These are phyloP conservation scores for Rhodeus uyekii DNA, from an alignment of 2,797 vertebrate genomes.

Conservation along the genomic window DNA sequence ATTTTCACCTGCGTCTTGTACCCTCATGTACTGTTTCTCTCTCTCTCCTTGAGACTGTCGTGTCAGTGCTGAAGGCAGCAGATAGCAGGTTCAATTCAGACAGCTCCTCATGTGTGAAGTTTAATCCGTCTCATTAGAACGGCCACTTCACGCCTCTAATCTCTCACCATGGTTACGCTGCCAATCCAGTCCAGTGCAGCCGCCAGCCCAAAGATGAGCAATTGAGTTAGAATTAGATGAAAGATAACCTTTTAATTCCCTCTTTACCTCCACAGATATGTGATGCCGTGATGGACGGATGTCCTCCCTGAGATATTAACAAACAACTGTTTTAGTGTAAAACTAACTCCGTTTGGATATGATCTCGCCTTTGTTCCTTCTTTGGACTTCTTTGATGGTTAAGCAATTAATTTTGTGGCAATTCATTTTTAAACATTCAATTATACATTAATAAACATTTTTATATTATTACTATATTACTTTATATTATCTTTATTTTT, in stretches of 20 bases:
- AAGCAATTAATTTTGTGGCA: not conserved
- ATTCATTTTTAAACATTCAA: too few relatives aligned
- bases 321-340: not conserved
- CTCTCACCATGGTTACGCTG: slow-evolving; percentile 28
- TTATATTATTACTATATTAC: too few relatives aligned
- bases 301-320: not conserved
- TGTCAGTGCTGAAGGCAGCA: slow-evolving; percentile 2
- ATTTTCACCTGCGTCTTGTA: not conserved
- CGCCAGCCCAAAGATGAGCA: not conserved
- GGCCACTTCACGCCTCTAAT: slow-evolving; percentile 32
- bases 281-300: not conserved
- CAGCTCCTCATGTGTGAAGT: slow-evolving; percentile 45
- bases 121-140: slow-evolving; percentile 52
- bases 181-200: not conserved
- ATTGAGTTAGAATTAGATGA: not conserved
- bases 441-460: too few relatives aligned
- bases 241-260: not conserved
- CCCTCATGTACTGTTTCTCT: not conserved
- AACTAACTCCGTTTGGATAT: not conserved
- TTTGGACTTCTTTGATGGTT: slow-evolving; percentile 3
- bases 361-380: not conserved
- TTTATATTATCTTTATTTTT: too few relatives aligned
- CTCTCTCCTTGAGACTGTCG: not conserved
- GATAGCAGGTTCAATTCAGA: slow-evolving; percentile 53
- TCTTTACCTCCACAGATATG: not conserved